phyloP scores from a whole-genome alignment of 2,888 invertebrate genomes.

The Copidosoma aretas region DNA sequence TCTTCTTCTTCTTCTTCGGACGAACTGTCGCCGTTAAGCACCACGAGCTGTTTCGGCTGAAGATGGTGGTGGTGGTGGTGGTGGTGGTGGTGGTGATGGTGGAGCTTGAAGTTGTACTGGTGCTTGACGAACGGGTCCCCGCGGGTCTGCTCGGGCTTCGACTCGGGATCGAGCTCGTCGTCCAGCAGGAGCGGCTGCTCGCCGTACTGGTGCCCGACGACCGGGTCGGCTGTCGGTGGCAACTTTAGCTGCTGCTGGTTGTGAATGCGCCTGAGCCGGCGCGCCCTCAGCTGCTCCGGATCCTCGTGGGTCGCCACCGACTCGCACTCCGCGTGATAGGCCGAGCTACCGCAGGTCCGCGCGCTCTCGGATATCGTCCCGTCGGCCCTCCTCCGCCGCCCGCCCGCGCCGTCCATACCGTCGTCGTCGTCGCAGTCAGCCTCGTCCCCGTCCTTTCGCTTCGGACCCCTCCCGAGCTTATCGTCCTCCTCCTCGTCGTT shows the following conservation, averaged over 20 bases:
- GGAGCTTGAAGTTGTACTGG: conserved; percentile 74
- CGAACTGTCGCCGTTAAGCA: conserved; percentile 50
- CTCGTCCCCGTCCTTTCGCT: conserved; percentile 58
- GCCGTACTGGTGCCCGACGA: conserved; percentile 78
- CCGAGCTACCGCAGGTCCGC: conserved; percentile 73
- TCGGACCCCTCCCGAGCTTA: conserved; percentile 54
- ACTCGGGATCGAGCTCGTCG: conserved; percentile 75
- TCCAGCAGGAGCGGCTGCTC: conserved; percentile 78
- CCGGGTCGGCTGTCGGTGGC: conserved; percentile 57
- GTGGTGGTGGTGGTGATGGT: conserved; percentile 68
- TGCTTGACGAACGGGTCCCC: conserved; percentile 72
- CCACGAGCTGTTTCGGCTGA: conserved; percentile 69
- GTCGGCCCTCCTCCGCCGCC: conserved; percentile 58
- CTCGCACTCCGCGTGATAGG: conserved; percentile 76
- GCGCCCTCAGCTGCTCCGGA: conserved; percentile 64
- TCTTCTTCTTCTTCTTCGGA: conserved; percentile 48
- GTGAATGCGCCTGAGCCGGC: conserved; percentile 62
- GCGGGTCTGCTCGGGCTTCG: conserved; percentile 58
- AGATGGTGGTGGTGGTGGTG: too few relatives aligned
- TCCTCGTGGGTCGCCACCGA: conserved; percentile 73
- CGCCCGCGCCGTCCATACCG: conserved; percentile 63
- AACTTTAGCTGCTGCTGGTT: conserved; percentile 54
- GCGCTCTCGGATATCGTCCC: conserved; percentile 71
- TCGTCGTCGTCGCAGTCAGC: conserved; percentile 60
- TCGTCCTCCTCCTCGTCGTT: conserved; percentile 61